These are phyloP conservation scores for Hypsopygia costalis DNA, from an alignment of 2,888 invertebrate genomes.

Conservation along the genomic window DNA sequence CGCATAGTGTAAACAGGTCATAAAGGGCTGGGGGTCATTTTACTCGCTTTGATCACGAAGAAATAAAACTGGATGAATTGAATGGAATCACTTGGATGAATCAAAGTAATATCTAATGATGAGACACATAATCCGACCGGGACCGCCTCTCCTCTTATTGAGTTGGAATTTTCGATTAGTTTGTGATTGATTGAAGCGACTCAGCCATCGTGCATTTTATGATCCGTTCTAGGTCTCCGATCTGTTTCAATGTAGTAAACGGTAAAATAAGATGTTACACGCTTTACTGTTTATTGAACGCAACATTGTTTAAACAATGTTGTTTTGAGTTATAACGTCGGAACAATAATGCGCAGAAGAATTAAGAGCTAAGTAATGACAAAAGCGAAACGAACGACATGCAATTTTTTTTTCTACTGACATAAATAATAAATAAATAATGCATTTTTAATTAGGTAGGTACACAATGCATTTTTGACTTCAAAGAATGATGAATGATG, in stretches of 20 bases:
- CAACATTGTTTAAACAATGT: background rate
- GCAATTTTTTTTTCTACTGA: too few relatives aligned
- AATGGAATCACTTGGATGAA: slow-evolving; percentile 46
- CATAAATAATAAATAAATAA: too few relatives aligned
- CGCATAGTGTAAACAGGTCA: too few relatives aligned
- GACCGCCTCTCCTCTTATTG: slow-evolving; percentile 64
- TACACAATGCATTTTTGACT: too few relatives aligned
- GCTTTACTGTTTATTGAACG: background rate
- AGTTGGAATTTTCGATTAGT: slow-evolving; percentile 77
- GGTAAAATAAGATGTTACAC: slow-evolving; percentile 8
- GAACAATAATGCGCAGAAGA: too few relatives aligned
- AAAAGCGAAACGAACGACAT: too few relatives aligned
- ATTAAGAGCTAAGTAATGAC: too few relatives aligned
- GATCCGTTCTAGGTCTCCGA: slow-evolving; percentile 65
- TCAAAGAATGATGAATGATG: too few relatives aligned
- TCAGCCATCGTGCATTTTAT: slow-evolving; percentile 67
- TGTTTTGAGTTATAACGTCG: too few relatives aligned
- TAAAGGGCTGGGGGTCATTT: slow-evolving; percentile 13
- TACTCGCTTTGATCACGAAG: slow-evolving; percentile 25
- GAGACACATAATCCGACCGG: slow-evolving; percentile 63
- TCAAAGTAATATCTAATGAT: slow-evolving; percentile 68
- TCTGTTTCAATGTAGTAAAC: slow-evolving; percentile 29
- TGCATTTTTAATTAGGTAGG: too few relatives aligned
- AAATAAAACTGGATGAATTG: slow-evolving; percentile 49
- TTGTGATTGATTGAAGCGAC: slow-evolving; percentile 75